Conservation (phyloP, 2,888 invertebrate species). For the Hyposoter didymator region DNA sequence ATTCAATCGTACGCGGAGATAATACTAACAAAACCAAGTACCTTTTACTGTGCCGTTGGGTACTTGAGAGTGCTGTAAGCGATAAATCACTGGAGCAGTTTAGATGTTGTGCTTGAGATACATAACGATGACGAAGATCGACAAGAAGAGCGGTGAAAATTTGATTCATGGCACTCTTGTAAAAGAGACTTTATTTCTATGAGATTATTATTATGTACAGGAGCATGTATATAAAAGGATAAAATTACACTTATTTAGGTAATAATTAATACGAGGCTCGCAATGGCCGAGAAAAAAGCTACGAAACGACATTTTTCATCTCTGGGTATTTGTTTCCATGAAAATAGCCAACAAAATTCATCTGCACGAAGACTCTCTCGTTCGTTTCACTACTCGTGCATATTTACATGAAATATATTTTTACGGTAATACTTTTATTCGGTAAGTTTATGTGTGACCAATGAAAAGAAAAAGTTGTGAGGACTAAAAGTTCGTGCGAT, state of each 20-base stretch:
- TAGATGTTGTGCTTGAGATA: background rate
- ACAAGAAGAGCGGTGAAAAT: constrained; percentile 57
- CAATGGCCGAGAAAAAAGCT: constrained; percentile 28
- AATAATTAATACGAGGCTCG: background rate
- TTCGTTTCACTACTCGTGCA: constrained; percentile 68
- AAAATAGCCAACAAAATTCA: constrained; percentile 26
- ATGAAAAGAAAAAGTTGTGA: background rate
- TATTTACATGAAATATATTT: constrained; percentile 73
- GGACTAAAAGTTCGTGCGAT: background rate
- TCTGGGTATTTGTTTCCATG: constrained; percentile 7
- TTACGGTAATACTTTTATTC: constrained; percentile 70
- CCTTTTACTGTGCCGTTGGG: constrained; percentile 45
- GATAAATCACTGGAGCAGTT: constrained; percentile 18
- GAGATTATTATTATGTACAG: constrained; percentile 64
- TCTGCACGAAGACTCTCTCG: constrained; percentile 52
- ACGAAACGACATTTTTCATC: background rate
- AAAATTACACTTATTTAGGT: constrained; percentile 46
- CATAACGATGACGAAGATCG: constrained; percentile 34
- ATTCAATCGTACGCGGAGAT: background rate
- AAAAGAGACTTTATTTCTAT: constrained; percentile 75
- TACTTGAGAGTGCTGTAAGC: constrained; percentile 30
- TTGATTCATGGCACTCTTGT: constrained; percentile 73
- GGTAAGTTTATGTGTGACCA: constrained; percentile 39
- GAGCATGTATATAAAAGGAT: constrained; percentile 40
- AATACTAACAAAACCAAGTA: constrained; percentile 13